Percentiles rank a stretch among this genome's conserved stretches.
phyloP scores from a whole-genome alignment of 1,140 invertebrate species.

The Tetramorium parvispinum region DNA sequence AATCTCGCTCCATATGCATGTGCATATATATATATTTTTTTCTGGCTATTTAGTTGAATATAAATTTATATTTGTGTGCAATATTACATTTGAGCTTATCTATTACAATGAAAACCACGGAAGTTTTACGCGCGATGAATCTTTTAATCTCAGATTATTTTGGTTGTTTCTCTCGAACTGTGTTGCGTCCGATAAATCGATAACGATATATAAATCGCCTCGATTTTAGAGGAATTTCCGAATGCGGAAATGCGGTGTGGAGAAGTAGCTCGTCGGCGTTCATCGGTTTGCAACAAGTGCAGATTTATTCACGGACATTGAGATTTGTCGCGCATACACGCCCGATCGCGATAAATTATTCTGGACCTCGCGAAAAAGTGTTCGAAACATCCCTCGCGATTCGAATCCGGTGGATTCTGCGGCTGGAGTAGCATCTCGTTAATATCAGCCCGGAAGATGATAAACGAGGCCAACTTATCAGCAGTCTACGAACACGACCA shows the following conservation, averaged over 20 bases:
- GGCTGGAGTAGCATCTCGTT: slow-evolving; percentile 73
- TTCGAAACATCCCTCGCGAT: slow-evolving; percentile 66
- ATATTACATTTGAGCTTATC: slow-evolving; percentile 1
- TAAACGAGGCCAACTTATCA: slow-evolving; percentile 77
- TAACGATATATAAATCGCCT: slow-evolving; percentile 32
- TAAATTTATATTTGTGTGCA: background rate
- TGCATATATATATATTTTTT: background rate
- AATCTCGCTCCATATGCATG: background rate
- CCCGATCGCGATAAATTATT: slow-evolving; percentile 43
- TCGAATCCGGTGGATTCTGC: slow-evolving; percentile 72
- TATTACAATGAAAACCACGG: background rate
- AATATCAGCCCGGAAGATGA: slow-evolving; percentile 74
- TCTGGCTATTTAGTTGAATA: background rate
- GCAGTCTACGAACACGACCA: slow-evolving; percentile 71
- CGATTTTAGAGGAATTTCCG: slow-evolving; percentile 40
- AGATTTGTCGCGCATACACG: slow-evolving; percentile 35
- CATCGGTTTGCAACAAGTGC: slow-evolving; percentile 67
- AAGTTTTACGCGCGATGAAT: background rate
- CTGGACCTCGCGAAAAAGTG: slow-evolving; percentile 62
- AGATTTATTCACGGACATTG: slow-evolving; percentile 60
- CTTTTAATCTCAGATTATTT: slow-evolving; percentile 16
- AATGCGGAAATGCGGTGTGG: background rate
- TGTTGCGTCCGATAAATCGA: slow-evolving; percentile 10
- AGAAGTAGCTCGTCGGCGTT: slow-evolving; percentile 43
- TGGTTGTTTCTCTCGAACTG: slow-evolving; percentile 18